These are phyloP conservation scores for Galemys pyrenaicus DNA, from an alignment of 2,113 vertebrate genomes.

Conservation along the genomic window DNA sequence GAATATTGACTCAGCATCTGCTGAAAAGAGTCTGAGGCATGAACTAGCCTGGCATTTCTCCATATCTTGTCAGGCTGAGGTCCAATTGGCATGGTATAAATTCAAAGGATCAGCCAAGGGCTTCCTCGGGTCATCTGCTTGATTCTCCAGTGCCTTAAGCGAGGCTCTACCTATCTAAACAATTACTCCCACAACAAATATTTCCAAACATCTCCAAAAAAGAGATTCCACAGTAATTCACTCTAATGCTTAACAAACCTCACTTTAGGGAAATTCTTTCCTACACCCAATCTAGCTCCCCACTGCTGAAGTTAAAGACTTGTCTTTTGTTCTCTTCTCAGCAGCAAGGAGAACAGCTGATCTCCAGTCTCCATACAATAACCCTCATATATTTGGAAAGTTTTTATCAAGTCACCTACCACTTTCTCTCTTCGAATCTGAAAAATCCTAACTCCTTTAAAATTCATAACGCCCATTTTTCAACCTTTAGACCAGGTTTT, in stretches of 20 bases:
- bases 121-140: background rate
- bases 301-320: conserved; percentile 6
- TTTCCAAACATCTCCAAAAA: conserved; percentile 22
- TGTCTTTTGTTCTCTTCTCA: background rate
- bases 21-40: background rate
- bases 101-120: background rate
- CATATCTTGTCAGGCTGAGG: background rate
- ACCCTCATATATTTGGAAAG: conserved; percentile 39
- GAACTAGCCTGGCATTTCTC: conserved; percentile 17
- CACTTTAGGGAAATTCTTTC: conserved; percentile 17
- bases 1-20: background rate
- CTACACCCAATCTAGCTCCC: background rate
- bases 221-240: conserved; percentile 25
- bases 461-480: background rate
- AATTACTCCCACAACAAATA: conserved; percentile 28
- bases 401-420: background rate
- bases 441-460: conserved; percentile 38
- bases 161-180: background rate
- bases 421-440: conserved; percentile 36
- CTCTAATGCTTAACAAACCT: conserved; percentile 23
- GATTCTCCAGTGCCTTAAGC: background rate
- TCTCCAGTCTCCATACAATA: background rate
- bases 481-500: background rate
- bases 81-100: background rate
- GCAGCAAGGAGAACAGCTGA: conserved; percentile 8